Evolutionary conservation across 2,888 invertebrate species (phyloP).

Genomic region (Maniola hyperantus): DNA sequence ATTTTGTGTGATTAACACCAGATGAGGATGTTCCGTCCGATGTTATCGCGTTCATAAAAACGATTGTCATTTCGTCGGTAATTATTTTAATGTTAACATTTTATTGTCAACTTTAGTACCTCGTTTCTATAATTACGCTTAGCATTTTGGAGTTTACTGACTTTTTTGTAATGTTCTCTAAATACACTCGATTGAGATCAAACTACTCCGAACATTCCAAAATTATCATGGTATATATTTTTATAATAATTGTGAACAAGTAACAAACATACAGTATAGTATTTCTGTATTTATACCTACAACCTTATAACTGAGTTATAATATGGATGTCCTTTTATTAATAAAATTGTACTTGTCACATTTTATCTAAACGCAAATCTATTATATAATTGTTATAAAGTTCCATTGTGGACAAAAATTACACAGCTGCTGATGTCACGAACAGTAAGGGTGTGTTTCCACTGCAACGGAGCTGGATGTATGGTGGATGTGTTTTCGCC

Average conservation of each 20-base stretch:
- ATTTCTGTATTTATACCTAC: no score
- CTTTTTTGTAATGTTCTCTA: not conserved
- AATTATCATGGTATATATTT: no score
- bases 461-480: no score
- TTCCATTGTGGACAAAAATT: not conserved
- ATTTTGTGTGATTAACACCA: slow-evolving; percentile 25
- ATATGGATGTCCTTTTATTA: not conserved
- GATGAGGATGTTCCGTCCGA: slow-evolving; percentile 16
- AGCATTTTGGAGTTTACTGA: not conserved
- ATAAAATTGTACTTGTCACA: not conserved
- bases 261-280: no score
- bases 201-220: no score
- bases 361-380: not conserved
- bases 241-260: no score
- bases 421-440: not conserved
- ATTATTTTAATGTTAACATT: not conserved
- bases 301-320: not conserved
- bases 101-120: not conserved
- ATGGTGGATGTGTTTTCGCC: no score
- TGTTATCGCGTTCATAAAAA: slow-evolving; percentile 4
- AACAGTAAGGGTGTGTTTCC: not conserved
- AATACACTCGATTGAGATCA: no score
- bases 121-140: not conserved
- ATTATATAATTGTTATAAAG: not conserved
- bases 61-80: not conserved